A percentile compares a stretch with the other conserved stretches of the same genome.
Conservation (phyloP, 2,888 invertebrate species). For the Acronicta leporina region DNA sequence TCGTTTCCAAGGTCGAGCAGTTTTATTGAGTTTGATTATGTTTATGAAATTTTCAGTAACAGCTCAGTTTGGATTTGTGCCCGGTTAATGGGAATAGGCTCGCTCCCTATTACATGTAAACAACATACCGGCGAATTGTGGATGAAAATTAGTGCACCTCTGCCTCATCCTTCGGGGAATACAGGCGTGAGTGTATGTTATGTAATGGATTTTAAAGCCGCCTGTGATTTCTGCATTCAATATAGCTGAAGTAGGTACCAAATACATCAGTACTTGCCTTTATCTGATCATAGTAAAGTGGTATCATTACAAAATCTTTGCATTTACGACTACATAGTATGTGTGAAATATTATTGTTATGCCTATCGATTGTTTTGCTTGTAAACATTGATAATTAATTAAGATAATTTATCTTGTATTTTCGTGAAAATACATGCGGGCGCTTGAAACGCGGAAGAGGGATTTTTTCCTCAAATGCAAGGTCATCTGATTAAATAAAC, state of each 20-base stretch:
- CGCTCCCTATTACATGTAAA: too few relatives aligned
- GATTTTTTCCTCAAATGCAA: too few relatives aligned
- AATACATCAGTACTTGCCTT: slow-evolving; percentile 6
- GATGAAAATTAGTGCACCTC: too few relatives aligned
- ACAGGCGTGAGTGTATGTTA: too few relatives aligned
- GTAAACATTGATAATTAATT: slow-evolving; percentile 15
- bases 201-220: not conserved
- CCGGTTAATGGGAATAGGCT: too few relatives aligned
- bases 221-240: not conserved
- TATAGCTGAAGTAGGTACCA: not conserved
- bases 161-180: too few relatives aligned
- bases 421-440: not conserved
- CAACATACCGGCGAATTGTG: too few relatives aligned
- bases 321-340: slow-evolving; percentile 29
- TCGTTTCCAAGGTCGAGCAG: too few relatives aligned
- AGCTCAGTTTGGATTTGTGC: too few relatives aligned
- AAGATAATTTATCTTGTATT: slow-evolving; percentile 4
- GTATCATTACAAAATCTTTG: slow-evolving; percentile 28
- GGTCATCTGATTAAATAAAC: too few relatives aligned
- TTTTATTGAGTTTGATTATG: too few relatives aligned
- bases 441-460: not conserved
- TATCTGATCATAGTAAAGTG: slow-evolving; percentile 12
- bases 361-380: slow-evolving; percentile 10
- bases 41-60: too few relatives aligned
- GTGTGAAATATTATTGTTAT: slow-evolving; percentile 6